Evolutionary conservation across 2,113 vertebrate genomes (phyloP).

Genomic region (Balaenoptera acutorostrata): DNA sequence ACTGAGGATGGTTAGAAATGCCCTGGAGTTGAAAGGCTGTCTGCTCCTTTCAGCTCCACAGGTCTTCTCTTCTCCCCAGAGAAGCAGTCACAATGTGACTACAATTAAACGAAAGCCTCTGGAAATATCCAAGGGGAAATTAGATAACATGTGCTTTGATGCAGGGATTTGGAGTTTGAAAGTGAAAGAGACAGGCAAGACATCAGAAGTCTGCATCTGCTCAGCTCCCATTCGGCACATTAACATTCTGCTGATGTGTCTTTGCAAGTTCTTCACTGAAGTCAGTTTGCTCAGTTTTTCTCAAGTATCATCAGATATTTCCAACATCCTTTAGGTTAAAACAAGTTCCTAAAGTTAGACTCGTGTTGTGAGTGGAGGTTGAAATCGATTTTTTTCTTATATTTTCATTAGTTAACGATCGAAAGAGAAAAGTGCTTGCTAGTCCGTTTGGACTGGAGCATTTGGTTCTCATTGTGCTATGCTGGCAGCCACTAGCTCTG

Average conservation of each 20-base stretch:
- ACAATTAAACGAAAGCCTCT: slow-evolving; percentile 47
- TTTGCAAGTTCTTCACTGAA: background rate
- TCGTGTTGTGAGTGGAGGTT: background rate
- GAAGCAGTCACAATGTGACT: slow-evolving; percentile 45
- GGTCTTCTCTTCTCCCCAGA: slow-evolving; percentile 17
- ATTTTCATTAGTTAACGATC: slow-evolving; percentile 17
- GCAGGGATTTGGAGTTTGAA: slow-evolving; percentile 53
- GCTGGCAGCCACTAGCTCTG: background rate
- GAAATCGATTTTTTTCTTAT: background rate
- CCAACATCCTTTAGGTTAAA: slow-evolving; percentile 8
- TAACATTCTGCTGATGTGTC: slow-evolving; percentile 29
- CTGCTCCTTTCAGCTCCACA: slow-evolving; percentile 19
- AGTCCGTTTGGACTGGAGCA: background rate
- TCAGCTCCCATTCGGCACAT: background rate
- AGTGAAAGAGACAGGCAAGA: slow-evolving; percentile 47
- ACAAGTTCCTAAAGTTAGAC: background rate
- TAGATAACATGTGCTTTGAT: slow-evolving; percentile 50
- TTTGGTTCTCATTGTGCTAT: background rate
- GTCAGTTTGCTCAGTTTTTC: background rate
- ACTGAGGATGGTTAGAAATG: slow-evolving; percentile 7
- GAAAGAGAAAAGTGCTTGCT: background rate
- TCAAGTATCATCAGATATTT: background rate
- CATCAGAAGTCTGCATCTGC: background rate
- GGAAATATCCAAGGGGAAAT: slow-evolving; percentile 54
- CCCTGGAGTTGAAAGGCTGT: slow-evolving; percentile 46